Percentiles rank a stretch among this genome's conserved stretches.
Conservation (phyloP, 2,797 vertebrate species). For the Xenentodon cancila region DNA sequence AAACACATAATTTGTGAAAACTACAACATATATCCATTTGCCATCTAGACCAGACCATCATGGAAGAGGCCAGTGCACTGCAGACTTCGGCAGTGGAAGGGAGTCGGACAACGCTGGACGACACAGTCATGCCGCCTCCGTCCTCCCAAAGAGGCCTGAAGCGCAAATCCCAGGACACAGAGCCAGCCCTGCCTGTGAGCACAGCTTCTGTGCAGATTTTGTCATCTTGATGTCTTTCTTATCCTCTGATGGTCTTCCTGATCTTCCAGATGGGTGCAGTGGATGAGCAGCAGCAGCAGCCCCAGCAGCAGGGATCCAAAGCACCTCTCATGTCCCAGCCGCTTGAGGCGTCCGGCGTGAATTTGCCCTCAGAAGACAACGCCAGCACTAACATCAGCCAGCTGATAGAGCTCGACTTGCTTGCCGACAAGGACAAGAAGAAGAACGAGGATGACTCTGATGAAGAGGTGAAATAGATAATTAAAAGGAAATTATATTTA, state of each 20-base stretch:
- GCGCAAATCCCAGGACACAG: too few relatives aligned
- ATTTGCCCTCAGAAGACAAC: slow-evolving; percentile 91
- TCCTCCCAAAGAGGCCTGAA: too few relatives aligned
- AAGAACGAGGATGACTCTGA: slow-evolving; percentile 93
- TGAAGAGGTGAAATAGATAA: slow-evolving; percentile 80
- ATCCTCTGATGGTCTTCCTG: not conserved
- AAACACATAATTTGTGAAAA: too few relatives aligned
- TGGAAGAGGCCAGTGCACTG: too few relatives aligned
- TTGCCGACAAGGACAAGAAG: slow-evolving; percentile 91
- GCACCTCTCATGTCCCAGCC: slow-evolving; percentile 71
- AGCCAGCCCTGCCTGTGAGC: slow-evolving; percentile 90
- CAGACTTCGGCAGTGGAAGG: too few relatives aligned
- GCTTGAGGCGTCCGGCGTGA: slow-evolving; percentile 88
- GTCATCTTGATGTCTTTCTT: not conserved
- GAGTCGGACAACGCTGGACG: too few relatives aligned
- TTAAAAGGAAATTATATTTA: not conserved
- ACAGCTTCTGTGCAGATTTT: not conserved
- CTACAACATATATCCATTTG: too few relatives aligned
- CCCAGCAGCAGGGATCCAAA: slow-evolving; percentile 54
- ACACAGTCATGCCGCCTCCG: too few relatives aligned
- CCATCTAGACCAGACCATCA: too few relatives aligned
- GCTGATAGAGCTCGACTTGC: slow-evolving; percentile 91
- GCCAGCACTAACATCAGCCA: slow-evolving; percentile 86
- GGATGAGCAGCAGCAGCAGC: slow-evolving; percentile 70
- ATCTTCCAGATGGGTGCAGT: slow-evolving; percentile 64